These are phyloP conservation scores for Neoniphon sammara DNA, from an alignment of 2,797 vertebrate species.

Conservation along the genomic window DNA sequence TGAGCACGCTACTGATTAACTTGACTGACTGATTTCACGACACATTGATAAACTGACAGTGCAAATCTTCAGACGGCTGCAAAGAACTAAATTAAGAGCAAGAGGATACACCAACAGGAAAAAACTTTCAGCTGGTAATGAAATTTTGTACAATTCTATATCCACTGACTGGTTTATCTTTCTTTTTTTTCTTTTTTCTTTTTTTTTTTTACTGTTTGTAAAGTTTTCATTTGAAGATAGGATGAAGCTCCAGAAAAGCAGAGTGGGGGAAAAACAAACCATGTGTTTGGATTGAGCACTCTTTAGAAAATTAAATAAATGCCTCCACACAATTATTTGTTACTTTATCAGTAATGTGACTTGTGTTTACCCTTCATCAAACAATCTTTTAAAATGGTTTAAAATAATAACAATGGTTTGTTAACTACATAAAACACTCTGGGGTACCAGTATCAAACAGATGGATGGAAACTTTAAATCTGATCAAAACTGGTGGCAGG, in stretches of 20 bases:
- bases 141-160: constrained; percentile 63
- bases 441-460: constrained; percentile 65
- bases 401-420: constrained; percentile 60
- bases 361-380: constrained; percentile 62
- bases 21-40: constrained; percentile 66
- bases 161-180: constrained; percentile 44
- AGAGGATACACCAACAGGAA: constrained; percentile 61
- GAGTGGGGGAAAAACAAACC: constrained; percentile 16
- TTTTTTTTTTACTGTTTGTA: not conserved
- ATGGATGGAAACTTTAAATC: constrained; percentile 34
- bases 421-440: constrained; percentile 67
- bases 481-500: constrained; percentile 15
- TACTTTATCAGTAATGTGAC: constrained; percentile 33
- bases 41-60: constrained; percentile 72
- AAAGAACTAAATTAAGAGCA: constrained; percentile 66
- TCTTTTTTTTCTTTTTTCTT: constrained; percentile 28
- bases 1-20: constrained; percentile 59
- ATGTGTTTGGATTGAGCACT: constrained; percentile 43
- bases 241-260: constrained; percentile 73
- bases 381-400: constrained; percentile 53
- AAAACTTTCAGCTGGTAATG: constrained; percentile 35
- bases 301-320: constrained; percentile 38
- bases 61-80: constrained; percentile 73
- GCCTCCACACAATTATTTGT: constrained; percentile 25
- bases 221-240: constrained; percentile 45